Evolutionary conservation across 2,888 invertebrate species (phyloP).

Genomic region (Allygus modestus): DNA sequence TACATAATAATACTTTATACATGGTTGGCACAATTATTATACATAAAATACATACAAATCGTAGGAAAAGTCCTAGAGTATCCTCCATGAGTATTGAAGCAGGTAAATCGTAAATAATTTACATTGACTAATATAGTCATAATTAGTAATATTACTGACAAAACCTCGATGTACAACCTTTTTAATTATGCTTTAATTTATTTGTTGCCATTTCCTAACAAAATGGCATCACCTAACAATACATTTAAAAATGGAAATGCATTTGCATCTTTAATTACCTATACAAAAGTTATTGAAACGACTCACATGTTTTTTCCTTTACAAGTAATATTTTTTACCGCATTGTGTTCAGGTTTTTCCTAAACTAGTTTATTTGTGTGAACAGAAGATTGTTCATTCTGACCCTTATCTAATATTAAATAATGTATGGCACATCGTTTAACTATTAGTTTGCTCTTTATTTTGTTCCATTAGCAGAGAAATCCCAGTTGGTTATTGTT

Average conservation of each 20-base stretch:
- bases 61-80: slow-evolving; percentile 50
- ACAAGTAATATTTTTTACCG: not conserved
- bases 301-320: not conserved
- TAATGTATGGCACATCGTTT: slow-evolving; percentile 24
- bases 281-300: not conserved
- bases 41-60: slow-evolving; percentile 53
- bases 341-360: not conserved
- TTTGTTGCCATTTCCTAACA: not conserved
- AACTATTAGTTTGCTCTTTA: not conserved
- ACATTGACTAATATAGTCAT: slow-evolving; percentile 58
- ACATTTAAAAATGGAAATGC: not conserved
- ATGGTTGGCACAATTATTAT: slow-evolving; percentile 57
- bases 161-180: not conserved
- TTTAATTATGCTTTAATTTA: not conserved
- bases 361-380: not conserved
- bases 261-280: not conserved
- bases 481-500: not conserved
- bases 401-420: slow-evolving; percentile 1
- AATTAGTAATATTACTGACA: slow-evolving; percentile 6
- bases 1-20: slow-evolving; percentile 44
- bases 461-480: not conserved
- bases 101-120: slow-evolving; percentile 34
- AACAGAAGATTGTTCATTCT: not conserved
- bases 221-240: not conserved
- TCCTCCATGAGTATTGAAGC: slow-evolving; percentile 50